Base-by-base conservation (phyloP, 1,140 invertebrate genomes). In the Dolichoris vasculosae region DNA sequence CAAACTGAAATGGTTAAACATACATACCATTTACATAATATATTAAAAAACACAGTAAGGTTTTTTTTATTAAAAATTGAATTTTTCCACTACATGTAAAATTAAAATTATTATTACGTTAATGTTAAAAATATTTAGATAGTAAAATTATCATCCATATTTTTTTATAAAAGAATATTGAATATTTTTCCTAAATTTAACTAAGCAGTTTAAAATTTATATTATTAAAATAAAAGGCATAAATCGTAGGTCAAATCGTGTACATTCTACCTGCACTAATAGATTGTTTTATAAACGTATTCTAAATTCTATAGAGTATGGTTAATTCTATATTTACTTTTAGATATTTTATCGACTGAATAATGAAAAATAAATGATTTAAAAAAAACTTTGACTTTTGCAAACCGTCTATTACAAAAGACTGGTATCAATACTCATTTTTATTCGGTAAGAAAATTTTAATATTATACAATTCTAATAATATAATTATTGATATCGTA, bases 271-370 rank as follows among this genome's bases (percentile, higher is more conserved):
- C 8, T 20, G 20, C 26, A 71, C 35, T 71, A 71, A 71, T 40
- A 71, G 0, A 30, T 40, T 71, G 38, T 71, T 38, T 71, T 1
- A 20, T 71, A 71, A 71, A 30, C 11, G 11, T 15, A 71, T 15
- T 71, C 2, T 67, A 30, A 67, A 67, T 67, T 71, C 17, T 13
- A 9, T 73, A 73, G 20, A 9, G n/a, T 40, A 20, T 73, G 15
- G 0, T 15, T 43, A 73, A 73, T 73, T 38, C 23, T 43, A 73
- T 1, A 73, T 73, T 73, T 73, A n/a, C 69, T n/a, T 43, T 26
- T n/a, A 40, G 11, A n/a, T 73, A 73, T 69, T 69, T 69, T 69
- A 38, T 35, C 67, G 67, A 69, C 35, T 38, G 35, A 69, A 69
- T 38, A 69, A 38, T 38, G 67, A 69, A 69, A 38, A 69, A 69